Evolutionary conservation across 2,888 invertebrate genomes (phyloP), one percentile per base, ranked within the genome.

Genomic region (Eupithecia centaureata): DNA sequence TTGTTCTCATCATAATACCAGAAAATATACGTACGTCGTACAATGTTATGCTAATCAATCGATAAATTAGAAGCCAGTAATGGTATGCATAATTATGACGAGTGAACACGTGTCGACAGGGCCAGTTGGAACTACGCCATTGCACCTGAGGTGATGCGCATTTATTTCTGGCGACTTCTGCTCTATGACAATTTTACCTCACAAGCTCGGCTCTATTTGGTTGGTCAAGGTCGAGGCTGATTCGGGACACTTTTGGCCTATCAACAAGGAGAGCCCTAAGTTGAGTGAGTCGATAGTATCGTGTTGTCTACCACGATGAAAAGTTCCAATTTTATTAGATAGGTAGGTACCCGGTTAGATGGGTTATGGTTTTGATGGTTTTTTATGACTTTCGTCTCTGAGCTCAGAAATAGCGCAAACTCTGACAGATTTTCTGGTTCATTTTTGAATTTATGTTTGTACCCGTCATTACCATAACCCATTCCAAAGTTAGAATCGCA

Each of bases 91-190:
- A 69, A 68, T 69, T 69, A 70, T 68, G 66, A 67, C 62, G 61
- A 47, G 47, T 25, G 38, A 63, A 74, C 77, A 78, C 77, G 78
- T 76, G 79, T 76, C 28, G 32, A 52, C 62, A 42, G 65, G 32
- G 72, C 61, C 62, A 73, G 77, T 85, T 89, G 89, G 89, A 89
- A 77, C 35, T 28, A 64, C 67, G 83, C 87, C 82, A 76, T 77
- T 82, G 86, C 86, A 88, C 82, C 84, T 84, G 84, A 76, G 79
- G 82, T 79, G 80, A 80, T 79, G 79, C 79, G 77, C 60, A 81
- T 80, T 80, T 87, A 86, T 85, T 86, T 88, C 75, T 77, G 52
- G 47, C 65, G 68, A 70, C 71, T 63, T 72, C 63, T 72, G 61
- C 58, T 61, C 69, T n/a, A n/a, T n/a, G n/a, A n/a, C n/a, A n/a